These are phyloP conservation scores for Lophura nycthemera DNA, from an alignment of 2,113 vertebrate genomes.

Conservation along the genomic window DNA sequence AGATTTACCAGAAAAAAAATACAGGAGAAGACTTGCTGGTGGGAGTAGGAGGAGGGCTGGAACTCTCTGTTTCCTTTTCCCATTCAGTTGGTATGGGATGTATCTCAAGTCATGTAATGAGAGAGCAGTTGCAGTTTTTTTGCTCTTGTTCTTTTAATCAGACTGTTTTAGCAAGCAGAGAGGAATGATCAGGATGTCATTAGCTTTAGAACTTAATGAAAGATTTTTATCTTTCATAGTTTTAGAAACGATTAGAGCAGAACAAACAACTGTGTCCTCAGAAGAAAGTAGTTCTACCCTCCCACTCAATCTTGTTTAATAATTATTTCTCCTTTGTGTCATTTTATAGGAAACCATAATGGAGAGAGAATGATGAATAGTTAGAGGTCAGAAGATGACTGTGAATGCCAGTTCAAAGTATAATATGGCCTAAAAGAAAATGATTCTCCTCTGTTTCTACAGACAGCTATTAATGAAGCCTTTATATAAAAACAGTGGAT, in stretches of 20 bases:
- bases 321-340: not conserved
- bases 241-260: not conserved
- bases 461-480: not conserved
- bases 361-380: not conserved
- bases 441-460: not conserved
- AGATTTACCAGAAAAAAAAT: not conserved
- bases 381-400: not conserved
- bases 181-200: not conserved
- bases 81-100: rapidly evolving
- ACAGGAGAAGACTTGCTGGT: not conserved
- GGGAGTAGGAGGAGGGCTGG: not conserved
- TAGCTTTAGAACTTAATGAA: not conserved
- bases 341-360: not conserved
- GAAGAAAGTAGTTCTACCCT: not conserved
- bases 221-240: not conserved
- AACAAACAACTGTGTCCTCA: not conserved
- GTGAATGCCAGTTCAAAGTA: not conserved
- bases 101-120: not conserved
- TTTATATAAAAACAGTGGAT: not conserved
- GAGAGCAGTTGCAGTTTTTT: not conserved
- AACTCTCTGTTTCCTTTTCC: not conserved
- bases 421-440: not conserved
- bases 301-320: not conserved
- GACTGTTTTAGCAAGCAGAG: not conserved
- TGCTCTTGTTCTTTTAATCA: not conserved